A percentile compares a stretch with the other conserved stretches of the same genome.
phyloP scores from a whole-genome alignment of 2,113 vertebrate genomes.

The Arizona elegans region DNA sequence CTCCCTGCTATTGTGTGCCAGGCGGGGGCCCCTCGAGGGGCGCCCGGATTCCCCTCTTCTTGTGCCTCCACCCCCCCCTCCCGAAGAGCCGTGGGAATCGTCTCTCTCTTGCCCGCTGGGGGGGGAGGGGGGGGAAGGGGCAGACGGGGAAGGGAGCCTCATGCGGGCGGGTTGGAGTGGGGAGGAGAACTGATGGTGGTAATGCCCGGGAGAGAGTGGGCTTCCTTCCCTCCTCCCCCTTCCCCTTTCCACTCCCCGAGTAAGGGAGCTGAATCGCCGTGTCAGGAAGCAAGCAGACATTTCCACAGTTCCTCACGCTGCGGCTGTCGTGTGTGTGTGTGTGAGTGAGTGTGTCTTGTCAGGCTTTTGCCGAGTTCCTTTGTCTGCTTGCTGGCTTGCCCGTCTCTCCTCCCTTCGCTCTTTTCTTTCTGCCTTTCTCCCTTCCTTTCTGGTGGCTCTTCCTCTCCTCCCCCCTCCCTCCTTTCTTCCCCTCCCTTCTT shows the following conservation, averaged over 20 bases:
- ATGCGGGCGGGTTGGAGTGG: not conserved
- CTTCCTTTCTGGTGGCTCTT: not conserved
- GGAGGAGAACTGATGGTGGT: not conserved
- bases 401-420: slow-evolving; percentile 24
- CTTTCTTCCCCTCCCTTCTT: slow-evolving; percentile 43
- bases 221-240: too few relatives aligned
- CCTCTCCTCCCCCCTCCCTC: not conserved
- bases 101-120: not conserved
- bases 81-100: not conserved
- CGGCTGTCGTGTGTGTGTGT: not conserved
- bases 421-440: slow-evolving; percentile 42
- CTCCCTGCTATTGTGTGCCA: slow-evolving; percentile 23
- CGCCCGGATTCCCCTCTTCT: not conserved
- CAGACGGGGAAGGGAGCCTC: too few relatives aligned
- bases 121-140: not conserved
- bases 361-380: slow-evolving; percentile 48
- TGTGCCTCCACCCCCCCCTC: too few relatives aligned
- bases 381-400: slow-evolving; percentile 48
- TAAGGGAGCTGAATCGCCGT: not conserved
- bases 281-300: not conserved
- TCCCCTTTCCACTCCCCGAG: not conserved
- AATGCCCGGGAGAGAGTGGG: not conserved
- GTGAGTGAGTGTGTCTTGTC: not conserved
- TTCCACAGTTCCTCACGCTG: not conserved
- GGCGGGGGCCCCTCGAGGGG: slow-evolving; percentile 27